These are phyloP conservation scores for Festucalex cinctus DNA, from an alignment of 2,113 vertebrate genomes.

Conservation along the genomic window DNA sequence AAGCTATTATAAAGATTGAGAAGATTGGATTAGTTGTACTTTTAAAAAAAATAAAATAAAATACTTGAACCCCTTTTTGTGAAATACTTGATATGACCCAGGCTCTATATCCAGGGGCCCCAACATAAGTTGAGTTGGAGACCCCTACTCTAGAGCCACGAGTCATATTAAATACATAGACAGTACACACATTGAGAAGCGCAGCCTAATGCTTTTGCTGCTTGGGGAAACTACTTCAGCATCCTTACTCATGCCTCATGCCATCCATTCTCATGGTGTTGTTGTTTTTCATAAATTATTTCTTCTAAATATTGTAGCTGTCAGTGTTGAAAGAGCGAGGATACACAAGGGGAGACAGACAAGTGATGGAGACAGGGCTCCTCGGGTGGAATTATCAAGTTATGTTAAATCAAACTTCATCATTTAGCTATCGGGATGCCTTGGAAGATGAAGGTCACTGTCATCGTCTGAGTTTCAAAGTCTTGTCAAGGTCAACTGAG, in stretches of 20 bases:
- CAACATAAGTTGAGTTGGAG: not conserved
- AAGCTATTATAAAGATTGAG: too few relatives aligned
- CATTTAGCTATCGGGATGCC: not conserved
- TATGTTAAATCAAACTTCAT: not conserved
- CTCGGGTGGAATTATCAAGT: not conserved
- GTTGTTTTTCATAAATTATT: not conserved
- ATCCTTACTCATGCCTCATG: not conserved
- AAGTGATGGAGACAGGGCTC: not conserved
- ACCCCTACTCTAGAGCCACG: not conserved
- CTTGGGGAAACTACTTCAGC: not conserved
- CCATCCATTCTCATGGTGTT: not conserved
- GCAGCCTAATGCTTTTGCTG: not conserved
- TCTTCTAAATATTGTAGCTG: not conserved
- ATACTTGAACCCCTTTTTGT: too few relatives aligned
- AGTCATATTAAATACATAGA: not conserved
- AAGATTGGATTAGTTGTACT: too few relatives aligned
- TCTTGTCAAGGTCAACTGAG: not conserved
- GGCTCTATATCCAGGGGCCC: too few relatives aligned
- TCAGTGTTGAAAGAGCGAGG: not conserved
- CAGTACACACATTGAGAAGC: not conserved
- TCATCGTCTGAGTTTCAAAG: not conserved
- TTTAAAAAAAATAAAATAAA: too few relatives aligned
- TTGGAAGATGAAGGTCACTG: not conserved
- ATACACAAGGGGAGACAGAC: not conserved
- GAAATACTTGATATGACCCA: too few relatives aligned